Conservation (phyloP, 2,888 invertebrate genomes). For the Cheilosia soror region DNA sequence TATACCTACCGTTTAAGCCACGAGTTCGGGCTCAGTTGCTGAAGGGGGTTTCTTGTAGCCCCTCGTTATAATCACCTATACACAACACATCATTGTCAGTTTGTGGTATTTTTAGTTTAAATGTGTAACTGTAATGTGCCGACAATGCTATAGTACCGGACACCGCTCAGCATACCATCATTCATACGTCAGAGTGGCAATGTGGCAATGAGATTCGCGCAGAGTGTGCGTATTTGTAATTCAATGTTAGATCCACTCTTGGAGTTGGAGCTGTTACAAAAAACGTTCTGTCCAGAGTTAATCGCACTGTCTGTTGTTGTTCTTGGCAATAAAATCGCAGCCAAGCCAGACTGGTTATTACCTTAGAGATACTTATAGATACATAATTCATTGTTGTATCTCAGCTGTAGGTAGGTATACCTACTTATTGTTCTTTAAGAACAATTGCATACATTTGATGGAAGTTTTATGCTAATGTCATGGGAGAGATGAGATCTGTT, state of each 20-base stretch:
- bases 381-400: conserved; percentile 52
- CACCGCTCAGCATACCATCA: conserved; percentile 38
- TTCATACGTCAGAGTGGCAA: conserved; percentile 58
- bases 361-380: conserved; percentile 10
- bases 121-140: conserved; percentile 67
- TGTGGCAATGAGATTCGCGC: conserved; percentile 25
- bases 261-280: conserved; percentile 2
- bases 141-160: conserved; percentile 27
- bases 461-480: conserved; percentile 48
- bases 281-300: conserved; percentile 3
- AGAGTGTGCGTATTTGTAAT: conserved; percentile 15
- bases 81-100: conserved; percentile 65
- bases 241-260: conserved; percentile 30
- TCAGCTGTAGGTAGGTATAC: neutral
- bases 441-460: conserved; percentile 45
- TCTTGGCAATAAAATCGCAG: conserved; percentile 20
- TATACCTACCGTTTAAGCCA: conserved; percentile 14
- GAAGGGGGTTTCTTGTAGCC: conserved; percentile 5
- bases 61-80: conserved; percentile 62
- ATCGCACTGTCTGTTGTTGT: conserved; percentile 24
- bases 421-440: conserved; percentile 23
- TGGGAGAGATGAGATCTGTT: conserved; percentile 39
- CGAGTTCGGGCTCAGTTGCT: conserved; percentile 19
- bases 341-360: conserved; percentile 46
- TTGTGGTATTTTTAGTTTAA: conserved; percentile 45